These are phyloP conservation scores for Polyploca ridens DNA, from an alignment of 2,888 invertebrate genomes.

Conservation along the genomic window DNA sequence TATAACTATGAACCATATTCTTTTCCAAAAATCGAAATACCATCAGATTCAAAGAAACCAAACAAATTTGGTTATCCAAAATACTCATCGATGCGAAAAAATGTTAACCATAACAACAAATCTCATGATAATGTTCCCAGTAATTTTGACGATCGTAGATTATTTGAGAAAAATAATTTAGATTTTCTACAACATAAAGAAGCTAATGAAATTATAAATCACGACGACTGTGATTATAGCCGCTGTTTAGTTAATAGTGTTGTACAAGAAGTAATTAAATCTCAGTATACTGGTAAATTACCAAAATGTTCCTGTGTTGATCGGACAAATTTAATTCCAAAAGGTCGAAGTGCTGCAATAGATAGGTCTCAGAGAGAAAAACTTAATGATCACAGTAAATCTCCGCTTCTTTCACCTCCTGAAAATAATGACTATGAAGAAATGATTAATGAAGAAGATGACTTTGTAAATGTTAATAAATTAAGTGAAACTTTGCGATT, in stretches of 20 bases:
- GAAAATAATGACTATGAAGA: conserved; percentile 34
- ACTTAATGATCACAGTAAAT: background rate
- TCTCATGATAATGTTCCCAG: background rate
- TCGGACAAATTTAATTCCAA: conserved; percentile 15
- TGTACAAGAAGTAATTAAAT: conserved; percentile 6
- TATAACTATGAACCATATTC: background rate
- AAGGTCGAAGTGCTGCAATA: background rate
- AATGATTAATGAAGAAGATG: conserved; percentile 23
- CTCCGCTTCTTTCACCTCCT: conserved; percentile 17
- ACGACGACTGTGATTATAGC: conserved; percentile 30
- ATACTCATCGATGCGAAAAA: background rate
- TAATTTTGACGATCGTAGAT: conserved; percentile 5
- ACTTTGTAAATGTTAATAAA: conserved; percentile 21
- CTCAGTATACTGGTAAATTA: conserved; percentile 16
- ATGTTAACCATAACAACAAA: background rate
- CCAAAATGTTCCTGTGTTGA: conserved; percentile 37
- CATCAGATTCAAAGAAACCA: background rate
- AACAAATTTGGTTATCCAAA: background rate
- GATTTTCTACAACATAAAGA: conserved; percentile 30
- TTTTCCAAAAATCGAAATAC: background rate
- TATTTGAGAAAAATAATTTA: conserved; percentile 26
- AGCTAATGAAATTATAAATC: conserved; percentile 21
- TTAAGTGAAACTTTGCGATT: conserved; percentile 17
- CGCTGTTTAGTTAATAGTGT: conserved; percentile 28
- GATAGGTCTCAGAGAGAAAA: conserved; percentile 1